phyloP scores from a whole-genome alignment of 2,888 invertebrate species.

The Limnephilus marmoratus region DNA sequence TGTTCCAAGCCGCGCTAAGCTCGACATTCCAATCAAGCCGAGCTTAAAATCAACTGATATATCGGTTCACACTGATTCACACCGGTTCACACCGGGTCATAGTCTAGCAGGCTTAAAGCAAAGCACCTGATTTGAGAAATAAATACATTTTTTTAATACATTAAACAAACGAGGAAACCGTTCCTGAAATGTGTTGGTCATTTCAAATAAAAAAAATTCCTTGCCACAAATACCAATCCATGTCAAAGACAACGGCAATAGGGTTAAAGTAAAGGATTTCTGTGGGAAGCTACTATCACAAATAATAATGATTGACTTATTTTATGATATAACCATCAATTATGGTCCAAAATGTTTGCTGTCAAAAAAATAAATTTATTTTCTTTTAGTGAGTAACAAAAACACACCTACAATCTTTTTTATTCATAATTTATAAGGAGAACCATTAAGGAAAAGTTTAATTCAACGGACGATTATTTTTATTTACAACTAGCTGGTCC shows the following conservation, averaged over 20 bases:
- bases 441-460: background rate
- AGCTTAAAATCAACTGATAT: too few relatives aligned
- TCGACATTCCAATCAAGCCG: too few relatives aligned
- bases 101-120: too few relatives aligned
- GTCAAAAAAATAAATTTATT: background rate
- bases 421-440: too few relatives aligned
- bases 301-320: background rate
- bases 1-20: too few relatives aligned
- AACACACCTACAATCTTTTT: background rate
- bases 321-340: background rate
- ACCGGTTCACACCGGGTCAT: too few relatives aligned
- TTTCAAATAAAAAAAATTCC: background rate
- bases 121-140: too few relatives aligned
- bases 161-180: background rate
- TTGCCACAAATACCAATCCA: background rate
- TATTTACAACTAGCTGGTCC: too few relatives aligned
- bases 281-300: background rate
- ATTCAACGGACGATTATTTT: background rate
- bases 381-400: background rate
- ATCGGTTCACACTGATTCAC: too few relatives aligned
- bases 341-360: background rate
- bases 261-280: background rate
- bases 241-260: background rate
- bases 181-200: too few relatives aligned
- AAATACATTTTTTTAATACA: background rate